Evolutionary conservation across 2,797 vertebrate genomes (phyloP).

Genomic region (Hyperoplus lanceolatus): DNA sequence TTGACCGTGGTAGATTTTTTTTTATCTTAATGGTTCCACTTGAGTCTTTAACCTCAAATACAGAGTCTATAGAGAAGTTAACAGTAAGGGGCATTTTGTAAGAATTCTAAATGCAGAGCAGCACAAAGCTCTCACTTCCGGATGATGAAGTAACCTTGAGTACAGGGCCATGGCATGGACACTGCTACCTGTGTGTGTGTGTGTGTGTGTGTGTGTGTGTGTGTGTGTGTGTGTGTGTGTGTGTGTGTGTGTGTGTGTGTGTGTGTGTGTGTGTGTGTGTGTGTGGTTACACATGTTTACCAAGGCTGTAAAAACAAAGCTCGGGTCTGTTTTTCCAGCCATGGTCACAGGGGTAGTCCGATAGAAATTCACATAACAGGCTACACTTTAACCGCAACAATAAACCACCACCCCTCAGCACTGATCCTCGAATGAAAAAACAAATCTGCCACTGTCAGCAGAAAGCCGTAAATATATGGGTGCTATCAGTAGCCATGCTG

Average conservation of each 20-base stretch:
- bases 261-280: conserved; percentile 2
- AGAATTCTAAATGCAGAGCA: not conserved
- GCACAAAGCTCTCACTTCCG: not conserved
- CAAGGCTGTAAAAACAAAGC: conserved; percentile 61
- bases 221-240: conserved; percentile 5
- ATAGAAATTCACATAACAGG: conserved; percentile 12
- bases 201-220: conserved; percentile 3
- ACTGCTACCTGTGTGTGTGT: conserved; percentile 31
- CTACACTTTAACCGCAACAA: conserved; percentile 28
- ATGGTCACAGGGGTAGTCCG: conserved; percentile 3
- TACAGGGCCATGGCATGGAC: not conserved
- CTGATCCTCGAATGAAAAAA: conserved; percentile 6
- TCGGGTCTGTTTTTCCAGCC: conserved; percentile 31
- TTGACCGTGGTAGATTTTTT: conserved; percentile 5
- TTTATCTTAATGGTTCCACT: not conserved
- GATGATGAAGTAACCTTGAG: conserved; percentile 32
- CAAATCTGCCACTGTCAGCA: conserved; percentile 33
- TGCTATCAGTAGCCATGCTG: conserved; percentile 45
- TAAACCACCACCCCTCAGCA: conserved; percentile 12
- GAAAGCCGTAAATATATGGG: conserved; percentile 32
- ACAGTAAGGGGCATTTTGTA: not conserved
- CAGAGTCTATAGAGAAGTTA: conserved; percentile 10
- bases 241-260: conserved; percentile 13
- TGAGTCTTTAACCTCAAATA: conserved; percentile 20
- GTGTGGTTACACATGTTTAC: conserved; percentile 29